Evolutionary conservation across 2,888 invertebrate species (phyloP), one percentile per base, ranked within the genome.

Genomic region (Seladonia tumulorum): DNA sequence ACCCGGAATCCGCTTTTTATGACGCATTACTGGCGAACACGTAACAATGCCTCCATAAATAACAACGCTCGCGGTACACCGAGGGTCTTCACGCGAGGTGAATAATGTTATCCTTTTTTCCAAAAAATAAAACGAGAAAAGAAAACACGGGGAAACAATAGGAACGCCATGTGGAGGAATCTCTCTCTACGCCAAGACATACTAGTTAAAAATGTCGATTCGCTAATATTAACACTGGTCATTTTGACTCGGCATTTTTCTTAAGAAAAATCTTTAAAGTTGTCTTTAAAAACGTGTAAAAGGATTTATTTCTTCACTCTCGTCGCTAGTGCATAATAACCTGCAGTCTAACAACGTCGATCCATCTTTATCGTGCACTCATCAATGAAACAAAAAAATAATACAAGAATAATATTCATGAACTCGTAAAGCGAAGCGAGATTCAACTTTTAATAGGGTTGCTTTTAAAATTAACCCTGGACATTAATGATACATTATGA

Each of bases 21-120:
- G 81, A 86, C 79, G 66, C 86, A 84, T 85, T 85, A 85, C 80
- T 84, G 42, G 53, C 80, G 74, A 81, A 77, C 81, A 70, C 81
- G 86, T 86, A 86, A 86, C 86, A 86, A 86, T 86, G 81, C 86
- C 68, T 81, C 57, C 86, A 86, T 84, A 86, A 86, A 86, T 86
- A 84, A 86, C 85, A 71, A 84, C 86, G 70, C 76, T 80, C 76
- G 63, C 79, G 74, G 7, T 18, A 42, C 60, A 71, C 45, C 47
- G 76, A 77, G 74, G 76, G 76, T 78, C 81, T 81, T 77, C 81
- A 70, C 77, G 75, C 76, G 22, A 63, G n/a, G 22, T 57, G 35
- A 78, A 84, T 81, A 66, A 77, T 5, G n/a, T 22, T 25, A 47
- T 70, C n/a, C 60, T 18, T 71, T 75, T 35, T 35, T 2, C 35